Evolutionary conservation across 2,888 invertebrate species (phyloP).

Genomic region (Drosophila histrio): DNA sequence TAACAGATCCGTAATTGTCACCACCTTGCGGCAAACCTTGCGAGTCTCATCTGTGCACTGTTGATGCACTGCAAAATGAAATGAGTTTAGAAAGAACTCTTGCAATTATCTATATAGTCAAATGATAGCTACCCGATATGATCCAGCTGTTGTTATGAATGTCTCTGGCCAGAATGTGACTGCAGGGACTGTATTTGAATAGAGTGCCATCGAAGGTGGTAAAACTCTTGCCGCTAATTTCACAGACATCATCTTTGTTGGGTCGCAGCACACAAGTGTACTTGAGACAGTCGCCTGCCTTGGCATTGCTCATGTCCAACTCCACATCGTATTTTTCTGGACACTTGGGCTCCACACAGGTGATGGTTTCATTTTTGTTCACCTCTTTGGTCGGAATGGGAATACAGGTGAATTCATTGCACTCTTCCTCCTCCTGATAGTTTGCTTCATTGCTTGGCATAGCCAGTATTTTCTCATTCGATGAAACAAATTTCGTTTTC

Average conservation of each 20-base stretch:
- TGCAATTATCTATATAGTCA: background rate
- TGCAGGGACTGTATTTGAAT: slow-evolving; percentile 92
- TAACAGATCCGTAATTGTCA: slow-evolving; percentile 87
- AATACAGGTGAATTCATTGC: slow-evolving; percentile 82
- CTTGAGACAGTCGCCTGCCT: slow-evolving; percentile 85
- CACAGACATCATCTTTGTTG: slow-evolving; percentile 86
- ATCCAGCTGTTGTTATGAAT: slow-evolving; percentile 88
- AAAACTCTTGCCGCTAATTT: slow-evolving; percentile 90
- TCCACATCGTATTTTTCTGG: slow-evolving; percentile 87
- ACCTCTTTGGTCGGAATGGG: slow-evolving; percentile 74
- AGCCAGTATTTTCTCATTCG: slow-evolving; percentile 73
- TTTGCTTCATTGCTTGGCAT: slow-evolving; percentile 68
- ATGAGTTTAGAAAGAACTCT: slow-evolving; percentile 68
- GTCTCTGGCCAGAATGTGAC: slow-evolving; percentile 91
- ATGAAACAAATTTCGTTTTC: slow-evolving; percentile 75
- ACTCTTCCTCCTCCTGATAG: slow-evolving; percentile 73
- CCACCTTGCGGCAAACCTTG: slow-evolving; percentile 86
- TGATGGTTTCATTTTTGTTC: slow-evolving; percentile 70
- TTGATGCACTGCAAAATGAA: slow-evolving; percentile 86
- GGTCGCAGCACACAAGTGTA: slow-evolving; percentile 88
- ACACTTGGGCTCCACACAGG: slow-evolving; percentile 84
- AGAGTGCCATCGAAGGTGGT: slow-evolving; percentile 92
- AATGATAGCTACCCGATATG: slow-evolving; percentile 86
- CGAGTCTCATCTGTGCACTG: slow-evolving; percentile 81
- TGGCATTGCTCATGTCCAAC: slow-evolving; percentile 83